Percentiles rank a stretch among this genome's conserved stretches.
Evolutionary conservation across 2,888 invertebrate species (phyloP).

Genomic region (Tachina lurida): DNA sequence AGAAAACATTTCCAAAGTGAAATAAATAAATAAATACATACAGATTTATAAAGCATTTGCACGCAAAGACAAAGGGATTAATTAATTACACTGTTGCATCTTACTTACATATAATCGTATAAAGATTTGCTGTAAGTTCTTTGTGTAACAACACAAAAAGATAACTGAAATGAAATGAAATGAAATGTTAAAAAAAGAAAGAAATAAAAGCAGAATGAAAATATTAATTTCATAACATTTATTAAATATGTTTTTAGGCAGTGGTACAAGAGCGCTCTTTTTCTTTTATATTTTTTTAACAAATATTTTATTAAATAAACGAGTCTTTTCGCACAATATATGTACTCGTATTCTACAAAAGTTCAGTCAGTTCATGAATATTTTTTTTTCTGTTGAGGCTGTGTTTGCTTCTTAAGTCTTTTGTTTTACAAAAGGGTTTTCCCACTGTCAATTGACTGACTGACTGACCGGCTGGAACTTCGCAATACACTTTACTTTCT

Average conservation of each 20-base stretch:
- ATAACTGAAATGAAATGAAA: constrained; percentile 55
- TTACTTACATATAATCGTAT: constrained; percentile 67
- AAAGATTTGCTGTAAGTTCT: constrained; percentile 54
- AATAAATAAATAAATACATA: constrained; percentile 1
- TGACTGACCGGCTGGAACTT: background rate
- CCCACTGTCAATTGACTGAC: background rate
- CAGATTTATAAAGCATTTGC: background rate
- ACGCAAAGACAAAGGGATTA: constrained; percentile 38
- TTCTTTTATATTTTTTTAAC: constrained; percentile 16
- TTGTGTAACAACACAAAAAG: constrained; percentile 39
- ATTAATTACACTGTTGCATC: constrained; percentile 22
- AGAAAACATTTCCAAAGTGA: background rate
- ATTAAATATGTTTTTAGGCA: background rate
- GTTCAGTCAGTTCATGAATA: background rate
- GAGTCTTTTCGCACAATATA: constrained; percentile 18
- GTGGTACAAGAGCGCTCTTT: background rate
- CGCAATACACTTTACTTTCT: background rate
- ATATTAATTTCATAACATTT: constrained; percentile 13
- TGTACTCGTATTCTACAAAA: no score
- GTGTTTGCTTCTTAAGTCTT: constrained; percentile 62
- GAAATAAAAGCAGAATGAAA: constrained; percentile 27
- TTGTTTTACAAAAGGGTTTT: constrained; percentile 52
- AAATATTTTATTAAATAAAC: constrained; percentile 32
- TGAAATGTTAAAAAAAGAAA: constrained; percentile 1
- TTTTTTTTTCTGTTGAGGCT: background rate